Evolutionary conservation across 1,140 invertebrate species (phyloP).

Genomic region (Platorchestia sp.): DNA sequence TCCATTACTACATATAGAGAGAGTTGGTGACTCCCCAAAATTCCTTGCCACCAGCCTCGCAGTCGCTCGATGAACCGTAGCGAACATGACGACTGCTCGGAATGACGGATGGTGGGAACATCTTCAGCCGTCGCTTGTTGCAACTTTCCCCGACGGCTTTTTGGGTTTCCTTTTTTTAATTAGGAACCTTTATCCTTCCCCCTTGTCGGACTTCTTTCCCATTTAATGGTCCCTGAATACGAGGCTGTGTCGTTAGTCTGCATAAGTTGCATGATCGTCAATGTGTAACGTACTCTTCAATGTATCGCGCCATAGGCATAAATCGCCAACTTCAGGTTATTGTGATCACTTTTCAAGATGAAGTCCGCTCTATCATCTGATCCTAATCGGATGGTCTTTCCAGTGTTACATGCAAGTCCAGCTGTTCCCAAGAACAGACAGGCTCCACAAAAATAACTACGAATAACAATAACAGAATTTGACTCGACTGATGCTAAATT

Average conservation of each 20-base stretch:
- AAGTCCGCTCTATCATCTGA: too few species aligned
- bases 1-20: neutral
- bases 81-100: neutral
- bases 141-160: neutral
- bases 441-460: too few species aligned
- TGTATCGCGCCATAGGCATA: too few species aligned
- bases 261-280: neutral
- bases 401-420: too few species aligned
- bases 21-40: neutral
- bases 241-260: neutral
- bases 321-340: too few species aligned
- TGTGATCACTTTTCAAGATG: too few species aligned
- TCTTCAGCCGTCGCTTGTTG: neutral
- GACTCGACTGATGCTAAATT: too few species aligned
- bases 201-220: neutral
- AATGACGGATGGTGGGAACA: slow-evolving; percentile 35
- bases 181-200: neutral
- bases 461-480: too few species aligned
- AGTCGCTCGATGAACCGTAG: slow-evolving; percentile 16
- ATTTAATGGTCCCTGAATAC: neutral
- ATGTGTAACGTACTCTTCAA: too few species aligned
- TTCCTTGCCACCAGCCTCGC: neutral
- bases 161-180: neutral
- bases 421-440: too few species aligned
- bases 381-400: too few species aligned